Evolutionary conservation across 2,113 vertebrate species (phyloP), one percentile per base, ranked within the genome.

Genomic region (Tichodroma muraria): DNA sequence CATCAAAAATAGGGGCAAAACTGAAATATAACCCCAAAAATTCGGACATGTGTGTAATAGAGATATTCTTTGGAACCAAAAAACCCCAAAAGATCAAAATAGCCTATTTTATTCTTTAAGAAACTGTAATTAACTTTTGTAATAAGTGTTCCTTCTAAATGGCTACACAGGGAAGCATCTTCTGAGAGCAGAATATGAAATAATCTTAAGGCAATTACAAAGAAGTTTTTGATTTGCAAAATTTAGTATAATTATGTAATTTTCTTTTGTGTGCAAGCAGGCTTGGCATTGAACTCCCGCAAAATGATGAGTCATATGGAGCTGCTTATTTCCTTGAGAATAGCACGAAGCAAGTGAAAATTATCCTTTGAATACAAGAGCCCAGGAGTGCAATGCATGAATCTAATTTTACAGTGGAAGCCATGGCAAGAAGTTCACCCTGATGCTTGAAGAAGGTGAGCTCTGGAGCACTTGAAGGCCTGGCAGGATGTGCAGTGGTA

Each of bases 181-280:
- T 92, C 80, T 89, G 72, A 75, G 92, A 90, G 94, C 22, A 27
- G 93, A 93, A 88, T 69, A 94, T 24, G 85, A 84, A 97, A 90
- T 96, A 90, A 96, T 90, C 38, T 81, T 90, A 53, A 86, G 92
- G 70, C 75, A 95, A 94, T 90, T 95, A 94, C 94, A 96, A 93
- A 93, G 80, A 49, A 73, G 59, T 89, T 80, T 96, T 88, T 97
- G 85, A 83, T 96, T 76, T 93, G 59, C 70, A 93, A 22, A 97
- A 89, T 95, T 69, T 66, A 89, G 90, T 90, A 57, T 96, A 96
- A 97, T 95, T 80, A 87, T 90, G 76, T 85, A 83, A 94, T 94
- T 97, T 96, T 57, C 87, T 69, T 96, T 96, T 95, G 93, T 95
- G 83, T 96, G 91, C 89, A 94, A 94, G 88, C 86, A 89, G 85